phyloP scores from a whole-genome alignment of 2,888 invertebrate species.

The Leucophora obtusa region DNA sequence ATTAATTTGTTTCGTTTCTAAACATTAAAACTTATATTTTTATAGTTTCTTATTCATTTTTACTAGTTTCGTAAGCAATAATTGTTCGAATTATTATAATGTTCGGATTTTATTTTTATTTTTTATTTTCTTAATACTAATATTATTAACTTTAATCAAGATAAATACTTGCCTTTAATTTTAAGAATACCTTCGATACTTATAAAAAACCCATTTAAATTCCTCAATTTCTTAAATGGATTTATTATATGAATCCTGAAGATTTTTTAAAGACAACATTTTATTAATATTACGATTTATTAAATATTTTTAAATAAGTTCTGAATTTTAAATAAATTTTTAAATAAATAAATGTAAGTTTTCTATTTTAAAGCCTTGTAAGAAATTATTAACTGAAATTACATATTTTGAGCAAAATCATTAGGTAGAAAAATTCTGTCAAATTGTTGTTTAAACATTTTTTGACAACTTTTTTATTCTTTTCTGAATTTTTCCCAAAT shows the following conservation, averaged over 20 bases:
- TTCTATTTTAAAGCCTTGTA: no score
- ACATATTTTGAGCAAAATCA: no score
- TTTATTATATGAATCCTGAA: constrained; percentile 4
- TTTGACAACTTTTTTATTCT: no score
- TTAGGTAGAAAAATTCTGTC: no score
- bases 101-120: constrained; percentile 44
- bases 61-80: constrained; percentile 59
- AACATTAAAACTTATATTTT: constrained; percentile 6
- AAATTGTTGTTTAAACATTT: no score
- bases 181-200: not conserved
- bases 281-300: not conserved
- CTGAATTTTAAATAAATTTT: not conserved
- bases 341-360: no score
- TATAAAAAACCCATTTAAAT: constrained; percentile 45
- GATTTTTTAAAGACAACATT: not conserved
- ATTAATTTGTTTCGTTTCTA: constrained; percentile 5
- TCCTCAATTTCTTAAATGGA: constrained; percentile 53
- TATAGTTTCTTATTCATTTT: not conserved
- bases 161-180: not conserved
- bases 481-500: no score
- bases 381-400: no score
- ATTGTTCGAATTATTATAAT: constrained; percentile 62
- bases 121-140: constrained; percentile 39
- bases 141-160: not conserved
- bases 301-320: not conserved